Evolutionary conservation across 2,888 invertebrate species (phyloP).

Genomic region (Athalia cordata): DNA sequence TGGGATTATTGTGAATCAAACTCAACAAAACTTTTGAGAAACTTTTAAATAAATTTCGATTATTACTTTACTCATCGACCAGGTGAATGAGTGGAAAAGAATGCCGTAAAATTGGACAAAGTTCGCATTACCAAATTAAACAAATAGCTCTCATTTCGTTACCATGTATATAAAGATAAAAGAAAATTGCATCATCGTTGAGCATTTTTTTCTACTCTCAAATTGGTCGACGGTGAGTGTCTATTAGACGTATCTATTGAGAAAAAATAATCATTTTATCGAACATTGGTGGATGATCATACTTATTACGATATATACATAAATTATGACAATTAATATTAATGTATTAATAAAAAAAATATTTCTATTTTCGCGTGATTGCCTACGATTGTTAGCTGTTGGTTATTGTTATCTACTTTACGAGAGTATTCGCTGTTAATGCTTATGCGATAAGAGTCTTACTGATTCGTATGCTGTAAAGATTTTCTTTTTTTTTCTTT

Average conservation of each 20-base stretch:
- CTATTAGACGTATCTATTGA: neutral
- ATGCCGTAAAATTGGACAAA: too few relatives aligned
- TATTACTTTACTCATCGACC: too few relatives aligned
- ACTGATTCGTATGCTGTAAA: slow-evolving; percentile 8
- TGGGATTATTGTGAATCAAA: too few relatives aligned
- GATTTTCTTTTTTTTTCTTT: neutral
- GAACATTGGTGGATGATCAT: slow-evolving; percentile 62
- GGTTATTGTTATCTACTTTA: slow-evolving; percentile 72
- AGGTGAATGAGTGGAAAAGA: too few relatives aligned
- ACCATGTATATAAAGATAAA: too few relatives aligned
- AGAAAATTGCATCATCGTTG: too few relatives aligned
- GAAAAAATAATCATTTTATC: slow-evolving; percentile 50
- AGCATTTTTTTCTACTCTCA: too few relatives aligned
- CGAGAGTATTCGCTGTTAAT: slow-evolving; percentile 71
- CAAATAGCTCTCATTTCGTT: too few relatives aligned
- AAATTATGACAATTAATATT: slow-evolving; percentile 63
- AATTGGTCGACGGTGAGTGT: neutral
- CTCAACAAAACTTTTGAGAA: too few relatives aligned
- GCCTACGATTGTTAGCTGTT: slow-evolving; percentile 71
- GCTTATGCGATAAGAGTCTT: slow-evolving; percentile 49
- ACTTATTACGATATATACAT: slow-evolving; percentile 60
- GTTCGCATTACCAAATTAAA: too few relatives aligned
- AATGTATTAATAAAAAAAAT: slow-evolving; percentile 62
- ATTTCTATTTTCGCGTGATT: slow-evolving; percentile 72
- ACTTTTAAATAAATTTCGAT: too few relatives aligned